These are phyloP conservation scores for Drosophila planitibia DNA, from an alignment of 2,888 invertebrate species.

Conservation along the genomic window DNA sequence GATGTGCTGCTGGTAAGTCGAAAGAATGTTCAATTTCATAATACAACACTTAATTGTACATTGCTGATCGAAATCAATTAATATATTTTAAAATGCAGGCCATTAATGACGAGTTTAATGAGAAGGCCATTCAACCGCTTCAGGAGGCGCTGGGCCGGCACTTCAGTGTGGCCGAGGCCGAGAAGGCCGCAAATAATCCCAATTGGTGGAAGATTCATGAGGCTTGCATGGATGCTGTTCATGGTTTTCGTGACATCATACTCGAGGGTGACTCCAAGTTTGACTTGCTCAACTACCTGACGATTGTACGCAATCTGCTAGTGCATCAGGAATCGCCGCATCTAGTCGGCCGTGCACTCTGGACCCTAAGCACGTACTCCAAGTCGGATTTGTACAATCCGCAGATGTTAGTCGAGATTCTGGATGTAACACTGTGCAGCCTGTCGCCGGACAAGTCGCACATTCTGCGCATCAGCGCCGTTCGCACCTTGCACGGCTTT, in stretches of 20 bases:
- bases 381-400: slow-evolving; percentile 83
- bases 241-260: slow-evolving; percentile 86
- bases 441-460: slow-evolving; percentile 83
- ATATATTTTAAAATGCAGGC: slow-evolving; percentile 64
- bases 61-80: not conserved
- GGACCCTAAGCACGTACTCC: slow-evolving; percentile 84
- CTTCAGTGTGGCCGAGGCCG: slow-evolving; percentile 87
- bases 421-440: slow-evolving; percentile 82
- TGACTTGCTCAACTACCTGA: slow-evolving; percentile 84
- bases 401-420: slow-evolving; percentile 83
- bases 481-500: slow-evolving; percentile 83
- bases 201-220: slow-evolving; percentile 90
- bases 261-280: slow-evolving; percentile 83
- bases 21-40: not conserved
- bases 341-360: slow-evolving; percentile 84
- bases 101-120: slow-evolving; percentile 87
- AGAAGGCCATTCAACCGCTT: slow-evolving; percentile 86
- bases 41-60: not conserved
- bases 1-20: slow-evolving; percentile 87
- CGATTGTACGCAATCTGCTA: slow-evolving; percentile 83
- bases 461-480: slow-evolving; percentile 83
- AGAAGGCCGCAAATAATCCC: slow-evolving; percentile 85
- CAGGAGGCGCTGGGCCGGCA: slow-evolving; percentile 88
- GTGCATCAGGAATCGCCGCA: slow-evolving; percentile 83
- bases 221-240: slow-evolving; percentile 88